These are phyloP conservation scores for Apotomis betuletana DNA, from an alignment of 2,888 invertebrate species.

Conservation along the genomic window DNA sequence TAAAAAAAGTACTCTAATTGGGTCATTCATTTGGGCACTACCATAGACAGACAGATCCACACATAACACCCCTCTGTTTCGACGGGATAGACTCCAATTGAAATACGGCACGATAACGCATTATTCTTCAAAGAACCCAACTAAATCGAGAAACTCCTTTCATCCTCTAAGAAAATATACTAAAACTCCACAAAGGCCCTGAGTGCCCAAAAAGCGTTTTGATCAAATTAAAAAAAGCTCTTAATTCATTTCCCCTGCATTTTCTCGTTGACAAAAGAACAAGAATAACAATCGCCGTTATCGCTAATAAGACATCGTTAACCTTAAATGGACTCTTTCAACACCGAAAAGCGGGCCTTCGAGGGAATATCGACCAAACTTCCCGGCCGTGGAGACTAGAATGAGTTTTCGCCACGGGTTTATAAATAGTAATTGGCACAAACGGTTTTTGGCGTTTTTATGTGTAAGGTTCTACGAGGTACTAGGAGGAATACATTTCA, in stretches of 20 bases:
- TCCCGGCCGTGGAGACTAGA: not conserved
- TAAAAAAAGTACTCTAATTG: too few species aligned
- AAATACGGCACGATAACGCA: too few species aligned
- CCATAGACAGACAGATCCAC: too few species aligned
- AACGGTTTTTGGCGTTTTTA: not conserved
- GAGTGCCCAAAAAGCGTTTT: constrained; percentile 20
- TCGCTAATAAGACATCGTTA: constrained; percentile 74
- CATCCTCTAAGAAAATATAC: constrained; percentile 5
- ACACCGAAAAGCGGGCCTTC: constrained; percentile 53
- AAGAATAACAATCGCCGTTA: constrained; percentile 66
- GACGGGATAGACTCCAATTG: too few species aligned
- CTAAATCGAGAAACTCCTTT: not conserved
- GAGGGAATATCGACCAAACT: constrained; percentile 15
- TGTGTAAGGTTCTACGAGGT: not conserved
- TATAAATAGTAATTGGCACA: constrained; percentile 31
- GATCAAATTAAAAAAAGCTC: constrained; percentile 39
- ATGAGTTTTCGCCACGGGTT: not conserved
- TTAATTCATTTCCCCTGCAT: constrained; percentile 40
- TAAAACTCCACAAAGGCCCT: constrained; percentile 12
- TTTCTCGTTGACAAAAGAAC: constrained; percentile 52
- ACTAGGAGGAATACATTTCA: not conserved
- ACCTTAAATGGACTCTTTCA: constrained; percentile 66
- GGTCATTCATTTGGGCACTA: too few species aligned
- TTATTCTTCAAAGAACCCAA: not conserved
- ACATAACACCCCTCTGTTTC: too few species aligned